Evolutionary conservation across 2,888 invertebrate genomes (phyloP).

Genomic region (Limnephilus auricula): DNA sequence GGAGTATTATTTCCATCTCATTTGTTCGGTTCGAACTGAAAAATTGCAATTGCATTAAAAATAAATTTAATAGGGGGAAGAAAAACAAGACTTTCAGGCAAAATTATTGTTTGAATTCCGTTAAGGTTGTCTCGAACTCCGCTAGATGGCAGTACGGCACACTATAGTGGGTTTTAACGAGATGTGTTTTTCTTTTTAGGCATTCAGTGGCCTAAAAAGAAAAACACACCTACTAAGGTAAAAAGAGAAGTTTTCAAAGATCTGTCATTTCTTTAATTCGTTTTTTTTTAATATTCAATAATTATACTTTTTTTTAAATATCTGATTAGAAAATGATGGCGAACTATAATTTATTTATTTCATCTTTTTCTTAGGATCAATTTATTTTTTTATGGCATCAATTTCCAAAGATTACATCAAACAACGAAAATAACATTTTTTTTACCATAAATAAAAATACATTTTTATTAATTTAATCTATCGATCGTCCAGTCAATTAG

Average conservation of each 20-base stretch:
- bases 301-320: too few relatives aligned
- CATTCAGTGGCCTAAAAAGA: too few relatives aligned
- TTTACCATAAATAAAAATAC: too few relatives aligned
- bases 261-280: too few relatives aligned
- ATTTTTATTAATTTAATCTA: too few relatives aligned
- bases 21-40: too few relatives aligned
- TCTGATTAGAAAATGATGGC: too few relatives aligned
- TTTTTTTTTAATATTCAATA: too few relatives aligned
- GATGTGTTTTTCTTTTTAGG: not conserved
- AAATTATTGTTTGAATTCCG: not conserved
- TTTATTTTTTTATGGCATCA: too few relatives aligned
- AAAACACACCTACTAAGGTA: not conserved
- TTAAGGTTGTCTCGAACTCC: too few relatives aligned
- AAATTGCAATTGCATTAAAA: not conserved
- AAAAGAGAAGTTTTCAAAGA: not conserved
- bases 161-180: not conserved
- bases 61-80: not conserved
- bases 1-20: not conserved
- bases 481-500: too few relatives aligned
- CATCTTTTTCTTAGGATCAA: not conserved
- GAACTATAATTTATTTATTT: not conserved
- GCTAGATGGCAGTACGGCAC: not conserved
- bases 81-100: not conserved
- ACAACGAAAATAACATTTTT: too few relatives aligned
- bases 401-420: not conserved